These are phyloP conservation scores for Pachyramphus minor DNA, from an alignment of 2,113 vertebrate species.

Conservation along the genomic window DNA sequence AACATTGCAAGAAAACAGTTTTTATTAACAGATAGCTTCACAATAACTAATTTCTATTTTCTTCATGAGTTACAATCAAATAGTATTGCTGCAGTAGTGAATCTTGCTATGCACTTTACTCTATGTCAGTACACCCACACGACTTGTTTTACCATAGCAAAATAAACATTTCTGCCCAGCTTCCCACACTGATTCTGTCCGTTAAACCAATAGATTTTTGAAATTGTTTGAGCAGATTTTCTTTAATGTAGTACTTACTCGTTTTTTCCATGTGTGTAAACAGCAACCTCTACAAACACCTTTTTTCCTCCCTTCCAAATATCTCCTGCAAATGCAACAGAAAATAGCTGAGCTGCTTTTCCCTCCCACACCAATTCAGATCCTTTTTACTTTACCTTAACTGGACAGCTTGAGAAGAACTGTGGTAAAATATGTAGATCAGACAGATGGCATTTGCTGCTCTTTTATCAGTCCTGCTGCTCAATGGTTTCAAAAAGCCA, in stretches of 20 bases:
- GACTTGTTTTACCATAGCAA: background rate
- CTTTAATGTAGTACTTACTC: background rate
- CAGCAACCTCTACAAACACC: background rate
- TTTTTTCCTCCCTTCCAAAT: background rate
- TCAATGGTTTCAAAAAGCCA: constrained; percentile 4
- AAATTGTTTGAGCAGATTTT: background rate
- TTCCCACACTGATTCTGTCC: background rate
- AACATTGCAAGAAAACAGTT: background rate
- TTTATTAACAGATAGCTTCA: background rate
- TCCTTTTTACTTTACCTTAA: background rate
- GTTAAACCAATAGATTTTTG: no score
- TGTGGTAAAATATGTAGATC: background rate
- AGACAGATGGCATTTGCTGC: constrained; percentile 27
- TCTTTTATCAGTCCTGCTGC: constrained; percentile 34
- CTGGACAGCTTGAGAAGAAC: background rate
- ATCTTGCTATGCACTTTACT: background rate
- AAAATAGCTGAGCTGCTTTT: background rate
- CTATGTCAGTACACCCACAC: background rate
- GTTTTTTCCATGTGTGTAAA: background rate
- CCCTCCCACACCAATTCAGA: background rate
- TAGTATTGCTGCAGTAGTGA: background rate
- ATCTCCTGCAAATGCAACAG: background rate
- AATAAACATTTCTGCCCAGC: background rate
- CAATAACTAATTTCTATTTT: background rate
- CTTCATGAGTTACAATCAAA: background rate